phyloP scores from a whole-genome alignment of 2,113 vertebrate genomes.

The Phoenicopterus ruber region DNA sequence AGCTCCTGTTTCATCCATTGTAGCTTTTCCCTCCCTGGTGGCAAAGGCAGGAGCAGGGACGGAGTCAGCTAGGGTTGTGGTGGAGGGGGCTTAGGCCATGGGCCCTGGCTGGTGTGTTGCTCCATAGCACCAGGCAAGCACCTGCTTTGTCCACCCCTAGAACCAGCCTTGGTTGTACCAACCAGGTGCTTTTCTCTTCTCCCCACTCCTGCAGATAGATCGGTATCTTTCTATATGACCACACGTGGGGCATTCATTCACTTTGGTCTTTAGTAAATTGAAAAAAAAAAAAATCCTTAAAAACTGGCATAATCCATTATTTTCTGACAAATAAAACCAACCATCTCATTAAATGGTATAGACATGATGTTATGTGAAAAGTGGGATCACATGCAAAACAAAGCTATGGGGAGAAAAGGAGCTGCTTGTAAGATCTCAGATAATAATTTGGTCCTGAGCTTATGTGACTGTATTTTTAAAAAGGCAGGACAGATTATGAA shows the following conservation, averaged over 20 bases:
- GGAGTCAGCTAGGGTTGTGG: not conserved
- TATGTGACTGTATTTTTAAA: not conserved
- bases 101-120: not conserved
- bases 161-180: not conserved
- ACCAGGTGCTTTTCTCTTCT: not conserved
- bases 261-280: not conserved
- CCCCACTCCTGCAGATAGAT: not conserved
- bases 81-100: not conserved
- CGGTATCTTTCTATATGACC: not conserved
- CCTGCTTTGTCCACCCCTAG: not conserved
- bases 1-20: not conserved
- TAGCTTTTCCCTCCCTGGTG: not conserved
- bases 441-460: not conserved
- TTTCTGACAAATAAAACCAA: not conserved
- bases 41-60: not conserved
- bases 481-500: not conserved
- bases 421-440: not conserved
- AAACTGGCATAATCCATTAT: not conserved
- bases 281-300: not conserved
- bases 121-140: not conserved
- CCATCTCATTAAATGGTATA: not conserved
- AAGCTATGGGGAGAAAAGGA: not conserved
- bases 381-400: not conserved
- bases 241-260: not conserved
- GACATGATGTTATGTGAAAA: not conserved